A percentile compares a stretch with the other conserved stretches of the same genome.
These are phyloP conservation scores for Anastrepha obliqua DNA, from an alignment of 1,140 invertebrate genomes.

Conservation along the genomic window DNA sequence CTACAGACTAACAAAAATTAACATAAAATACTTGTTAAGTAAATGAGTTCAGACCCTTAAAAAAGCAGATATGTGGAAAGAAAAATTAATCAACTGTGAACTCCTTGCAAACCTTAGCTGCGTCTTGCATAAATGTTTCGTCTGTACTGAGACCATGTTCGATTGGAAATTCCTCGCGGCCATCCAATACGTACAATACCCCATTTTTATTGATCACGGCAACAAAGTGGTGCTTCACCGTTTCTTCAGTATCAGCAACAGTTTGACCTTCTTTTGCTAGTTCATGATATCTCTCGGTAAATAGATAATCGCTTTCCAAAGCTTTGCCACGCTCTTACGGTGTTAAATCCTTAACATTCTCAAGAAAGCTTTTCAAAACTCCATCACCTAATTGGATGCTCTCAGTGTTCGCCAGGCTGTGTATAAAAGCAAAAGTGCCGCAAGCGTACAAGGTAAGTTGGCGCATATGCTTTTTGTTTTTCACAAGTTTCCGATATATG, in stretches of 20 bases:
- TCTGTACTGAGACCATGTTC: slow-evolving; percentile 86
- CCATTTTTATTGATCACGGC: slow-evolving; percentile 91
- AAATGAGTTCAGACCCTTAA: no score
- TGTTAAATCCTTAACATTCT: slow-evolving; percentile 80
- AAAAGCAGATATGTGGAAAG: no score
- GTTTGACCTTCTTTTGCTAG: slow-evolving; percentile 93
- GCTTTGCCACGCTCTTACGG: slow-evolving; percentile 85
- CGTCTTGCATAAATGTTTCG: slow-evolving; percentile 87
- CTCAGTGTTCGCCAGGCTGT: slow-evolving; percentile 85
- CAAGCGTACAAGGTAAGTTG: slow-evolving; percentile 96
- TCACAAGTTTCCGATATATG: slow-evolving; percentile 86
- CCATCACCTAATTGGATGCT: slow-evolving; percentile 84
- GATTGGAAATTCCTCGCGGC: slow-evolving; percentile 88
- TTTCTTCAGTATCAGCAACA: slow-evolving; percentile 84
- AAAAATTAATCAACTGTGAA: slow-evolving; percentile 76
- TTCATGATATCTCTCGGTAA: slow-evolving; percentile 88
- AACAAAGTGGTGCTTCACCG: slow-evolving; percentile 92
- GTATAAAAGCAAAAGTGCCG: slow-evolving; percentile 94
- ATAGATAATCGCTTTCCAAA: slow-evolving; percentile 82
- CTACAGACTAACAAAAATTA: no score
- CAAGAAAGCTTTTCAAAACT: slow-evolving; percentile 86
- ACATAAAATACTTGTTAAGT: no score
- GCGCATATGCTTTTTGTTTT: slow-evolving; percentile 84
- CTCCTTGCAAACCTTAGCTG: slow-evolving; percentile 85
- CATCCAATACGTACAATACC: slow-evolving; percentile 93